Evolutionary conservation across 2,797 vertebrate genomes (phyloP).

Genomic region (Enteromius thamalakanensis): DNA sequence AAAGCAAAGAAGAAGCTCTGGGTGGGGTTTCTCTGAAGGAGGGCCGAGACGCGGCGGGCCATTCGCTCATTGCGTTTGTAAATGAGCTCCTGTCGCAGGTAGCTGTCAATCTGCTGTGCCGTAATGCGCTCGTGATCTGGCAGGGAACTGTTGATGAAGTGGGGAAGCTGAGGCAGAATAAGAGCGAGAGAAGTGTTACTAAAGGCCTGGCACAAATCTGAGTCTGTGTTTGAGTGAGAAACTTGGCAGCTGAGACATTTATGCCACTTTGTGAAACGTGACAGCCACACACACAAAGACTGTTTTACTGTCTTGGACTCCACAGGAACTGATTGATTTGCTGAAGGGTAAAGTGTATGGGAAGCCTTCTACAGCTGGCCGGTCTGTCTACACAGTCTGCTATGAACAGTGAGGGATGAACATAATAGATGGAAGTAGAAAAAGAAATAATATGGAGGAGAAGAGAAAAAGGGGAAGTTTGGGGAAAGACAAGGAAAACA

Average conservation of each 20-base stretch:
- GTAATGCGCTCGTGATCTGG: slow-evolving; percentile 90
- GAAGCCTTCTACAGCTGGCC: background rate
- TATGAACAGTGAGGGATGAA: background rate
- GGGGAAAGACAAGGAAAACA: background rate
- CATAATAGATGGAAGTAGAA: slow-evolving; percentile 1
- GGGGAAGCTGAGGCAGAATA: slow-evolving; percentile 84
- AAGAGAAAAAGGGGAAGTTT: background rate
- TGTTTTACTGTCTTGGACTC: slow-evolving; percentile 28
- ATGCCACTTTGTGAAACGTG: slow-evolving; percentile 36
- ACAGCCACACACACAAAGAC: slow-evolving; percentile 38
- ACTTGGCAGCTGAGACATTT: slow-evolving; percentile 53
- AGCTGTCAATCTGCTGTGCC: slow-evolving; percentile 95
- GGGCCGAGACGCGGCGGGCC: slow-evolving; percentile 88
- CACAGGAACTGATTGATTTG: slow-evolving; percentile 2
- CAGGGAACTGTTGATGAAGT: slow-evolving; percentile 96
- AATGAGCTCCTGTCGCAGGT: slow-evolving; percentile 98
- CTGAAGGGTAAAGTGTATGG: background rate
- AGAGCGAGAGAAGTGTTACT: slow-evolving; percentile 31
- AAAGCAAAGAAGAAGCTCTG: slow-evolving; percentile 98
- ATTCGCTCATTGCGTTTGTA: slow-evolving; percentile 98
- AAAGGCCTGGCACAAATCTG: slow-evolving; percentile 7
- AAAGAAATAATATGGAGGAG: slow-evolving; percentile 32
- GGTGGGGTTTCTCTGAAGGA: slow-evolving; percentile 87
- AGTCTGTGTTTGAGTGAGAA: slow-evolving; percentile 52
- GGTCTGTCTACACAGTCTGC: background rate